Percentiles rank a stretch among this genome's conserved stretches.
Evolutionary conservation across 2,888 invertebrate genomes (phyloP).

Genomic region (Strigamia maritima): DNA sequence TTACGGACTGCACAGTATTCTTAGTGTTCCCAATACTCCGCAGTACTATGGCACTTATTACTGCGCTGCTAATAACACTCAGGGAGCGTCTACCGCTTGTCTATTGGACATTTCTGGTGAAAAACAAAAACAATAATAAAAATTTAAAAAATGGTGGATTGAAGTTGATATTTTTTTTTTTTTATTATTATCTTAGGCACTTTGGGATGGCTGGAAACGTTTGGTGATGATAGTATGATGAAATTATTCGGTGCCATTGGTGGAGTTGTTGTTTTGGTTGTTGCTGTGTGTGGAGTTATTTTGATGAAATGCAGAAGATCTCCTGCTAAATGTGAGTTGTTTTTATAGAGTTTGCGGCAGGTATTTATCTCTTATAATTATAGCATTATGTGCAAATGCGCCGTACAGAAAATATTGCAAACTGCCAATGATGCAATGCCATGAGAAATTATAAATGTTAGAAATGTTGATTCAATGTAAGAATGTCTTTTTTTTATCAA

Average conservation of each 20-base stretch:
- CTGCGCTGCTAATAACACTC: slow-evolving; percentile 79
- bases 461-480: too few relatives aligned
- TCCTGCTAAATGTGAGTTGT: slow-evolving; percentile 74
- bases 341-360: too few relatives aligned
- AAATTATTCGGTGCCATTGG: slow-evolving; percentile 69
- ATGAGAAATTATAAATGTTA: too few relatives aligned
- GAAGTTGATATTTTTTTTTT: slow-evolving; percentile 35
- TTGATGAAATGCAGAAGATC: slow-evolving; percentile 78
- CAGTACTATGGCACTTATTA: slow-evolving; percentile 73
- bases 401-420: too few relatives aligned
- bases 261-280: slow-evolving; percentile 66
- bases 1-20: slow-evolving; percentile 60
- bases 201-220: slow-evolving; percentile 72
- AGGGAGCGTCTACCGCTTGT: slow-evolving; percentile 63
- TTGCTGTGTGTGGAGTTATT: slow-evolving; percentile 78
- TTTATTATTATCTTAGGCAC: slow-evolving; percentile 60
- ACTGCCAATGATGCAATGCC: too few relatives aligned
- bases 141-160: neutral
- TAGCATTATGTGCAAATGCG: too few relatives aligned
- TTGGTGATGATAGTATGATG: slow-evolving; percentile 72
- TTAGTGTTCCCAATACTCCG: slow-evolving; percentile 62
- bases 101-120: slow-evolving; percentile 58
- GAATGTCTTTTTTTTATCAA: too few relatives aligned
- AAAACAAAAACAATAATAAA: too few relatives aligned
- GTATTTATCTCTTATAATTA: too few relatives aligned